phyloP scores from a whole-genome alignment of 2,113 vertebrate species.

The Sylvicapra grimmia region DNA sequence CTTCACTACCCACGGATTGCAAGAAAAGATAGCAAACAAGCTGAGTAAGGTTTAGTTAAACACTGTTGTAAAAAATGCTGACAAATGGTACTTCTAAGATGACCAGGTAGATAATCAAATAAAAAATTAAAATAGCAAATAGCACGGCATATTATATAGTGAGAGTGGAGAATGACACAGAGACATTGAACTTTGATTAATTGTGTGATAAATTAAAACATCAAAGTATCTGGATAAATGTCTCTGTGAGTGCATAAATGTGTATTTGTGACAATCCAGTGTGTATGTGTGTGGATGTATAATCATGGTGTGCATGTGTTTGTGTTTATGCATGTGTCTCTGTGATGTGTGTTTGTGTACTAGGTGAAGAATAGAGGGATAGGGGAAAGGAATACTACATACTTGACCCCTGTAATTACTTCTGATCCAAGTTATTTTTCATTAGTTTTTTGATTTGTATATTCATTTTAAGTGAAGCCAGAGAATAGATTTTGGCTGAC shows the following conservation, averaged over 20 bases:
- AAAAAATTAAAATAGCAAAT: background rate
- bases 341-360: rapidly evolving
- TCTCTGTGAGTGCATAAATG: background rate
- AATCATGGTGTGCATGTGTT: no score
- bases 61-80: background rate
- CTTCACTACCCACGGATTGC: background rate
- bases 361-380: background rate
- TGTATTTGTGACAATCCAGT: background rate
- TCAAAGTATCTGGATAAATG: background rate
- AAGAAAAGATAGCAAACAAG: background rate
- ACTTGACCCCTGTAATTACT: background rate
- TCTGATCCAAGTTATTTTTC: conserved; percentile 6
- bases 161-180: background rate
- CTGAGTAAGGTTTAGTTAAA: background rate
- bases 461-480: conserved; percentile 18
- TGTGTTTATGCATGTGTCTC: rapidly evolving
- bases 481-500: background rate
- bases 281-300: background rate
- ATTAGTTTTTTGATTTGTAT: background rate
- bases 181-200: background rate
- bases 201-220: background rate
- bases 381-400: background rate
- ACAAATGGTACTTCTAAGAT: background rate
- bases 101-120: background rate
- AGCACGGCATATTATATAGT: background rate